These are phyloP conservation scores for Melopsittacus undulatus DNA, from an alignment of 2,797 vertebrate genomes.

Conservation along the genomic window DNA sequence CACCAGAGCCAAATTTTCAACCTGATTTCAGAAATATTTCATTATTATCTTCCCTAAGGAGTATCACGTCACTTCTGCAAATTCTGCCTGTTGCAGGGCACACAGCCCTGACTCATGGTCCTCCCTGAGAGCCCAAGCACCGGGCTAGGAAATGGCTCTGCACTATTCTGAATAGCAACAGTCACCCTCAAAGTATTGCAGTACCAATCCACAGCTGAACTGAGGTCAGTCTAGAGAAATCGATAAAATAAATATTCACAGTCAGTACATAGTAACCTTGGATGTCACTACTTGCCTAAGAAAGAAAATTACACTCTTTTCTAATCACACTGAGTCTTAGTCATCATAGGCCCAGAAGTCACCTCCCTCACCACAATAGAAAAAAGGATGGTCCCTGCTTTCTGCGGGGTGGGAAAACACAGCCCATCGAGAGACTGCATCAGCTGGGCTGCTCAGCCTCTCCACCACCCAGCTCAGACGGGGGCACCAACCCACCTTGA, in stretches of 20 bases:
- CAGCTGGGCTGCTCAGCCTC: neutral
- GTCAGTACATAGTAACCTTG: neutral
- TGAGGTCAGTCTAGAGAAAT: neutral
- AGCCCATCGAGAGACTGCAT: neutral
- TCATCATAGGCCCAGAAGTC: neutral
- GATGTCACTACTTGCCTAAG: neutral
- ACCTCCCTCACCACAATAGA: neutral
- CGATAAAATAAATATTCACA: neutral
- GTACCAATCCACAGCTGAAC: neutral
- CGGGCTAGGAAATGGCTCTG: neutral
- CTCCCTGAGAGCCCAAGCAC: neutral
- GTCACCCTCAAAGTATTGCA: neutral
- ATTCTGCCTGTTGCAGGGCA: neutral
- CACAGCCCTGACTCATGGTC: accelerated
- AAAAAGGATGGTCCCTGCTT: neutral
- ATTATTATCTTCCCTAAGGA: neutral
- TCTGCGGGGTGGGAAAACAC: neutral
- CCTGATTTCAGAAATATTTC: neutral
- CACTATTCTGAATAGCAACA: neutral
- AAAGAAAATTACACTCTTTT: neutral
- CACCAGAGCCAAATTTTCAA: neutral
- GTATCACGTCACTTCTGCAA: neutral
- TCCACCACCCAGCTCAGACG: neutral
- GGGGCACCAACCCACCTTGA: neutral
- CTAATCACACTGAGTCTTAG: neutral